Evolutionary conservation across 2,888 invertebrate species (phyloP).

Genomic region (Amorpha juglandis): DNA sequence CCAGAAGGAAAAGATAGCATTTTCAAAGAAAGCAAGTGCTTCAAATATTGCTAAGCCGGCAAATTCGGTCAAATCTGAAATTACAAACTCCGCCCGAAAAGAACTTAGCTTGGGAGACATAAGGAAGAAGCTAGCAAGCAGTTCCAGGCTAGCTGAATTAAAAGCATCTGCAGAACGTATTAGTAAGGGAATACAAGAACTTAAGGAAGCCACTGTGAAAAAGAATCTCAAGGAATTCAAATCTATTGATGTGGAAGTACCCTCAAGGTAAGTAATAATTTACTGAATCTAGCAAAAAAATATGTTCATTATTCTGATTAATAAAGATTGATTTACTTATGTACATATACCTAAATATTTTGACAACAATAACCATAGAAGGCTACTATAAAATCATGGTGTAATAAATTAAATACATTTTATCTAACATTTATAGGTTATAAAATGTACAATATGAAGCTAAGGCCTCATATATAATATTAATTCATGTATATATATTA

Average conservation of each 20-base stretch:
- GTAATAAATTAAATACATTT: too few relatives aligned
- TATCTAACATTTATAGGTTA: background rate
- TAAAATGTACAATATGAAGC: background rate
- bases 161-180: constrained; percentile 87
- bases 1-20: constrained; percentile 44
- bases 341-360: too few relatives aligned
- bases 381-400: too few relatives aligned
- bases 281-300: background rate
- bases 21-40: constrained; percentile 65
- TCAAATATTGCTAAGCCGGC: constrained; percentile 54
- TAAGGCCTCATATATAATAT: too few relatives aligned
- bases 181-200: constrained; percentile 85
- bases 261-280: constrained; percentile 84
- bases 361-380: too few relatives aligned
- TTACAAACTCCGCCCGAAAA: constrained; percentile 77
- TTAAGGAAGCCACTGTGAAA: constrained; percentile 79
- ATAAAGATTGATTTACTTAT: too few relatives aligned
- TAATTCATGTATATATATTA: too few relatives aligned
- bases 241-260: constrained; percentile 90
- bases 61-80: constrained; percentile 59
- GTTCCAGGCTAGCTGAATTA: constrained; percentile 88
- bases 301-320: background rate
- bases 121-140: constrained; percentile 86
- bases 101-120: constrained; percentile 89
- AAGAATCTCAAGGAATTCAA: constrained; percentile 87